Evolutionary conservation across 2,113 vertebrate genomes (phyloP).

Genomic region (Herpetotheres cachinnans): DNA sequence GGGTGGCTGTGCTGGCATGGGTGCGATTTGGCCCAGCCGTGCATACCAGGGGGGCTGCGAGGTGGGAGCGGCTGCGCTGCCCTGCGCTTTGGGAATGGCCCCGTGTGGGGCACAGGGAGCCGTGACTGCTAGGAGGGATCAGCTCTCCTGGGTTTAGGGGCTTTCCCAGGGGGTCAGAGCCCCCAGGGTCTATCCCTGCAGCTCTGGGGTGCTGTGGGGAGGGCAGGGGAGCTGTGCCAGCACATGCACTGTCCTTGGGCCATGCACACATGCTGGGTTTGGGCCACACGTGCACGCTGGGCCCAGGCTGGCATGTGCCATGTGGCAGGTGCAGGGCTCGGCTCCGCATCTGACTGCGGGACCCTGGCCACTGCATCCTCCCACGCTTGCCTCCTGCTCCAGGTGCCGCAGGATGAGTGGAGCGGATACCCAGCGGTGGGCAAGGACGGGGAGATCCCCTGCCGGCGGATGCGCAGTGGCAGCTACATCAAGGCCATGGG

Average conservation of each 20-base stretch:
- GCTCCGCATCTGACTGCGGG: background rate
- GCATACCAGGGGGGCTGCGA: background rate
- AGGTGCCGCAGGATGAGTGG: conserved; percentile 98
- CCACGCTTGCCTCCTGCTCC: background rate
- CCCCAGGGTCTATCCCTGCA: background rate
- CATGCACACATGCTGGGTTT: rapidly evolving
- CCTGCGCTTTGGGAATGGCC: rapidly evolving
- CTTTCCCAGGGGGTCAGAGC: background rate
- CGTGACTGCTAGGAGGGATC: background rate
- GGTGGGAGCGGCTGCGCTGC: background rate
- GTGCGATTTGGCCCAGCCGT: conserved; percentile 47
- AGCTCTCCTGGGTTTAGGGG: background rate
- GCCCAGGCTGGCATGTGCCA: background rate
- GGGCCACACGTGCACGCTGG: rapidly evolving
- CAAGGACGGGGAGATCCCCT: conserved; percentile 92
- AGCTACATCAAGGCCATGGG: conserved; percentile 99
- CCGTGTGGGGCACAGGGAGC: background rate
- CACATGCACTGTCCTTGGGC: background rate
- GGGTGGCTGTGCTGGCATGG: background rate
- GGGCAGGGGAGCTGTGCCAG: background rate
- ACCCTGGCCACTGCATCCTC: rapidly evolving
- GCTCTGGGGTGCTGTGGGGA: background rate
- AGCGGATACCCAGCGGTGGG: conserved; percentile 82
- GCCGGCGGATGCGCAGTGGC: conserved; percentile 95
- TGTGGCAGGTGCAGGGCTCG: rapidly evolving